Evolutionary conservation across 2,797 vertebrate species (phyloP), one percentile per base, ranked within the genome.

Genomic region (Botia almorhae): DNA sequence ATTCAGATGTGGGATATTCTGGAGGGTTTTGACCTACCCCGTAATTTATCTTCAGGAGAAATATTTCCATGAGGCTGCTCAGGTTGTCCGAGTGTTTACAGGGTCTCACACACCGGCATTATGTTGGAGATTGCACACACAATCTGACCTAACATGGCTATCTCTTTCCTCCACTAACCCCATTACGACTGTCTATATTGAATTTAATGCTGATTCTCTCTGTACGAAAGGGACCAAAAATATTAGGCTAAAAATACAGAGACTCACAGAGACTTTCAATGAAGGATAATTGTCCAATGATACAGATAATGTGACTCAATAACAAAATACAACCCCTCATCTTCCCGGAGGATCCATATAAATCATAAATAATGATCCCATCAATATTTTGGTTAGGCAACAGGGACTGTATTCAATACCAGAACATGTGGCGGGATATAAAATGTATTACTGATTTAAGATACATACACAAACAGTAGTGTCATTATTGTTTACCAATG

Each of bases 181-280:
- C 23, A 60, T 46, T 46, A 46, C 43, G 2, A 79, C 70, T 74
- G 58, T 75, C 83, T 84, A 78, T 74, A 81, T 81, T 82, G 69
- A 82, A 85, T 83, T 84, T 83, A 84, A 81, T 86, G 82, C 61
- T 75, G 33, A 72, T 81, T 82, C 74, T 81, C 36, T 76, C 74
- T 43, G 50, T 72, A 73, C 21, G 21, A 60, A 26, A 48, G 46
- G 46, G 10, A 60, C 21, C 11, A 60, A 60, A 58, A 60, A 60
- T 60, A 60, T 23, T 58, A 11, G 19, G 19, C 55, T 58, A 58
- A 51, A 51, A 51, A 48, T 48, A 48, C 13, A 51, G 51, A 74
- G 64, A n/a, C 69, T 51, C 36, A 73, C 48, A 51, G 48, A 33
- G 63, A 65, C 71, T 80, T 81, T 72, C 65, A 71, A 61, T 83